Conservation (phyloP, 2,888 invertebrate genomes). For the Bombyx huttoni region DNA sequence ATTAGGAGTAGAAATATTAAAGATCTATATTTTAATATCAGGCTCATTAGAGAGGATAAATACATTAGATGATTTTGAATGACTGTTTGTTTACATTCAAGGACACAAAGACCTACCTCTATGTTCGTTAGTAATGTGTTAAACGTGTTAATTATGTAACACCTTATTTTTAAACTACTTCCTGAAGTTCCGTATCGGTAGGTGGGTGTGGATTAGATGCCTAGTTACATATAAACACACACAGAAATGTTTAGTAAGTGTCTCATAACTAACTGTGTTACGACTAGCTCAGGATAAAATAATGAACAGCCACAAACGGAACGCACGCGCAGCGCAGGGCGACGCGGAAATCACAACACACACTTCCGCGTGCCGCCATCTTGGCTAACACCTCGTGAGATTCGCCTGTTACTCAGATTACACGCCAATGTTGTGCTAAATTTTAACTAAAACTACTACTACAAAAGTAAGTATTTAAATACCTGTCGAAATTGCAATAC, state of each 20-base stretch:
- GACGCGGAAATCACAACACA: conserved; percentile 56
- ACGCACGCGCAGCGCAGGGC: conserved; percentile 54
- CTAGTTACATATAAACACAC: no score
- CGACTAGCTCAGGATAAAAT: conserved; percentile 29
- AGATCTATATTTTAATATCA: neutral
- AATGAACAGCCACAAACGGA: conserved; percentile 54
- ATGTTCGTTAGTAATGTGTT: neutral
- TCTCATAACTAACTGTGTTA: conserved; percentile 29
- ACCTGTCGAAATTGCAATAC: neutral
- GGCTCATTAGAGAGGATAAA: neutral
- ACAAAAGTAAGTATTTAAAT: conserved; percentile 1
- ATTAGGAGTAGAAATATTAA: neutral
- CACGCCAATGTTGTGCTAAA: neutral
- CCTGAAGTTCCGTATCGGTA: no score
- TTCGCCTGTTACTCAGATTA: conserved; percentile 30
- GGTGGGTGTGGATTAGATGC: no score
- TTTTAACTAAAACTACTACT: neutral
- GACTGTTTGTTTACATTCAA: neutral
- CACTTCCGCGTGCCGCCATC: conserved; percentile 71
- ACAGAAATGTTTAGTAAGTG: conserved; percentile 8
- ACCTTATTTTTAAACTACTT: no score
- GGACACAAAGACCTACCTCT: neutral
- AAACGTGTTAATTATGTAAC: neutral
- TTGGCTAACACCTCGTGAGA: conserved; percentile 55
- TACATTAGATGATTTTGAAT: neutral